Base-by-base conservation (phyloP, 92 coral and sea anemone genomes). In the Pocillopora meandrina region DNA sequence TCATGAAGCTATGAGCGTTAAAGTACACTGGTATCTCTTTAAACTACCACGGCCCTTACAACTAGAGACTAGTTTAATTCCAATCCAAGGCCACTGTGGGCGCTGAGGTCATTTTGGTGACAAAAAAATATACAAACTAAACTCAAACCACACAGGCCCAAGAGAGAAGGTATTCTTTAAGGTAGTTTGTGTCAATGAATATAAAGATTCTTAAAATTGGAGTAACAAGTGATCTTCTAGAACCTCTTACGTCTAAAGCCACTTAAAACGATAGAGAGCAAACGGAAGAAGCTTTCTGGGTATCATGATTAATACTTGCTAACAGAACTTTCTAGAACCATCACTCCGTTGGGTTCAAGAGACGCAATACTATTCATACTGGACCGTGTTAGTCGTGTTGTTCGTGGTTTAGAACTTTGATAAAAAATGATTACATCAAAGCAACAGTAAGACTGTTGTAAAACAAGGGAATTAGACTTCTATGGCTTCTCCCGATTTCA, bases 391-490 rank as follows among this genome's bases (percentile, higher is more conserved):
- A 42, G 52, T 42, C 4, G 11, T 57, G 34, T 60, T 56, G 49
- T 12, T 35, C 34, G 20, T 14, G 56, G 59, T 59, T 81, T 69
- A 58, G 52, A 31, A 52, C 10, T 26, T 20, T 59, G 77, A 81
- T 34, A 34, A 81, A 81, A 26, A 35, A 35, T 35, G 69, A 70
- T 81, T 81, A 68, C 17, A 56, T 58, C 66, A 72, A 81, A 71
- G 77, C 77, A 71, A 81, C 59, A 23, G 70, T 16, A 16, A 42
- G 59, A 35, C 59, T n/a, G 18, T 16, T 12, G 21, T 58, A 69
- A 35, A 81, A 71, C 61, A 56, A 81, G 35, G 76, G 77, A 71
- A 56, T 58, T 70, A 71, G 60, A 59, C 58, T 70, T 35, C 69
- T 3, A 36, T 56, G 56, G 31, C 42, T 69, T 69, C 57, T 33